These are phyloP conservation scores for Himantopus leucocephalus DNA, from an alignment of 2,113 vertebrate species.

Conservation along the genomic window DNA sequence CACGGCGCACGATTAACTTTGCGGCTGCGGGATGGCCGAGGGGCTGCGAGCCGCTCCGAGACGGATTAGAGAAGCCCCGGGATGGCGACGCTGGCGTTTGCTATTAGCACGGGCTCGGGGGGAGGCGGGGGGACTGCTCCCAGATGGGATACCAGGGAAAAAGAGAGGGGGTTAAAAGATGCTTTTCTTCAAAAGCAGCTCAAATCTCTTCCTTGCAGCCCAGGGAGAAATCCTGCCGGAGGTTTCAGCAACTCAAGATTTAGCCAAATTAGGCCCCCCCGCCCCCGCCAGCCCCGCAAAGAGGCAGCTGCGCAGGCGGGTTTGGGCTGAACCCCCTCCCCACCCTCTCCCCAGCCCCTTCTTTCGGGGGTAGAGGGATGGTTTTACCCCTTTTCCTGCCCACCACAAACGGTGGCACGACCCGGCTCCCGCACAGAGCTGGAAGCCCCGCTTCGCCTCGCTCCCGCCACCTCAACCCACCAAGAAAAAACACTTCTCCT, in stretches of 20 bases:
- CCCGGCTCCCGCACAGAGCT: accelerated
- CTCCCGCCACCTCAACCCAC: background rate
- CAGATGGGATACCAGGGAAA: accelerated
- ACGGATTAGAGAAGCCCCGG: background rate
- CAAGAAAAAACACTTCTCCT: constrained; percentile 27
- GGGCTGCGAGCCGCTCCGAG: accelerated
- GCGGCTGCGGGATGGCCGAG: background rate
- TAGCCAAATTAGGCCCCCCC: accelerated
- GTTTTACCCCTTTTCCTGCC: background rate
- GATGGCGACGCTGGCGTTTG: accelerated
- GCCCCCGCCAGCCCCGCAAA: accelerated
- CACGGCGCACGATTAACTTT: background rate
- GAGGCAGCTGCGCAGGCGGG: accelerated
- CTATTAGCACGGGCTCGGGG: background rate
- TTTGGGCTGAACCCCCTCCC: background rate
- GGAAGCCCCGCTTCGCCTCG: background rate
- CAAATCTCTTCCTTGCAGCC: background rate
- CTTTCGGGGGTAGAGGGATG: background rate
- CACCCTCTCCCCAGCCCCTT: background rate
- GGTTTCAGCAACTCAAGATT: background rate
- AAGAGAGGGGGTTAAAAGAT: accelerated
- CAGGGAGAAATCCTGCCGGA: background rate
- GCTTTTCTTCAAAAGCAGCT: background rate
- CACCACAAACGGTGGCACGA: background rate
- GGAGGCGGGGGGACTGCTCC: background rate